Conservation (phyloP, 2,797 vertebrate species). For the Sebastes glaucus region DNA sequence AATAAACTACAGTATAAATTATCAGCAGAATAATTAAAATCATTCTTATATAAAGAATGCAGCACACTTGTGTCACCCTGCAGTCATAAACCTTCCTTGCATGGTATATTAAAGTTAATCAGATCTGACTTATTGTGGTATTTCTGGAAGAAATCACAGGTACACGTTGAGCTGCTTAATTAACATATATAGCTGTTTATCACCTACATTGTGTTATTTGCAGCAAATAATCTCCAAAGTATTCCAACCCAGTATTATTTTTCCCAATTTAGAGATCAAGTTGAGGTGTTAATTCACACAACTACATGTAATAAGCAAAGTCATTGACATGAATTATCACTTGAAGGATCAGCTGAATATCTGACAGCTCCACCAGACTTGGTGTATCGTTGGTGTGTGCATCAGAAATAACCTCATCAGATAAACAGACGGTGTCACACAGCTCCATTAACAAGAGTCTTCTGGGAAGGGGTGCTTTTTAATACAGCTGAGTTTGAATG, state of each 20-base stretch:
- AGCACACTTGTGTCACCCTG: slow-evolving; percentile 48
- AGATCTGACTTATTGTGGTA: background rate
- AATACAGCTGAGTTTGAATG: slow-evolving; percentile 65
- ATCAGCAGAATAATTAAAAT: slow-evolving; percentile 29
- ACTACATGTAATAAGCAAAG: slow-evolving; percentile 21
- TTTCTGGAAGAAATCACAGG: background rate
- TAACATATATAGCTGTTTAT: background rate
- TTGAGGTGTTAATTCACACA: slow-evolving; percentile 12
- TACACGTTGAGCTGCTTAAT: background rate
- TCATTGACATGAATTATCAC: slow-evolving; percentile 36
- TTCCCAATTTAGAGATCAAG: slow-evolving; percentile 1
- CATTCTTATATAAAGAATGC: slow-evolving; percentile 9
- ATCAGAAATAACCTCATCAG: slow-evolving; percentile 60
- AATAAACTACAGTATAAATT: slow-evolving; percentile 37
- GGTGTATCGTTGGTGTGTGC: slow-evolving; percentile 18
- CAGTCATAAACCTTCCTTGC: slow-evolving; percentile 27
- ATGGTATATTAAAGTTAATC: background rate
- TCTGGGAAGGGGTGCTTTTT: slow-evolving; percentile 64
- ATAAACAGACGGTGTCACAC: slow-evolving; percentile 61
- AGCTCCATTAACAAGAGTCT: slow-evolving; percentile 66
- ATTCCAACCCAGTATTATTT: background rate
- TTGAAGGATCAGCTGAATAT: slow-evolving; percentile 38
- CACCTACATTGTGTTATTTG: background rate
- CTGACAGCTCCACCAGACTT: slow-evolving; percentile 35
- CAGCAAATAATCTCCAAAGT: background rate